phyloP scores from a whole-genome alignment of 2,888 invertebrate species.

The Epistrophe grossulariae region DNA sequence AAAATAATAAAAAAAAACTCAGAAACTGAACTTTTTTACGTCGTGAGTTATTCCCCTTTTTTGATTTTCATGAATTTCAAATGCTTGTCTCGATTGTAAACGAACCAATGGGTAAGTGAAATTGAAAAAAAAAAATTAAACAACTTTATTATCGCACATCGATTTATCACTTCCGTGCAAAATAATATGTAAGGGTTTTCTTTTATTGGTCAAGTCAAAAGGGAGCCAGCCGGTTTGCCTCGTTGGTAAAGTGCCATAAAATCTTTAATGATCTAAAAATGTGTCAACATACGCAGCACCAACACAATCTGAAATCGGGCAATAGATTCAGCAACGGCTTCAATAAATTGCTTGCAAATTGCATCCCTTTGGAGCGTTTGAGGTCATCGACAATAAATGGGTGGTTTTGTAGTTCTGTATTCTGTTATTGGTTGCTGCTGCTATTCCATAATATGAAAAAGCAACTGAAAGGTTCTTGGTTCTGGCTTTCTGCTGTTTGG shows the following conservation, averaged over 20 bases:
- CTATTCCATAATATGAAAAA: neutral
- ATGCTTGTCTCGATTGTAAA: slow-evolving; percentile 33
- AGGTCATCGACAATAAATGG: slow-evolving; percentile 32
- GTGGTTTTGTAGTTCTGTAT: slow-evolving; percentile 17
- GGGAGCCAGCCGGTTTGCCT: slow-evolving; percentile 17
- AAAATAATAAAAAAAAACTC: neutral
- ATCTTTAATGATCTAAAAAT: slow-evolving; percentile 3
- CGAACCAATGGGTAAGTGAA: slow-evolving; percentile 59
- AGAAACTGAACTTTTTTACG: slow-evolving; percentile 15
- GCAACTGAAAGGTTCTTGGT: neutral
- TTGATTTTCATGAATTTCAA: slow-evolving; percentile 36
- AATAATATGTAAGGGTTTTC: slow-evolving; percentile 4
- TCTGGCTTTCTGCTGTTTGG: slow-evolving; percentile 5
- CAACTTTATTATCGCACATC: slow-evolving; percentile 3
- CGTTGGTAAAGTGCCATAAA: slow-evolving; percentile 22
- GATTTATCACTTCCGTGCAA: slow-evolving; percentile 24
- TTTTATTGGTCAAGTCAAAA: slow-evolving; percentile 8
- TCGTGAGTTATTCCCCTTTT: neutral
- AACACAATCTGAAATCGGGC: neutral
- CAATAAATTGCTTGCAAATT: slow-evolving; percentile 34
- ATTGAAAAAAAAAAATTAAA: neutral
- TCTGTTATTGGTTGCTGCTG: slow-evolving; percentile 1
- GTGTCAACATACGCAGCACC: slow-evolving; percentile 14
- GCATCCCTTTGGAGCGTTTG: slow-evolving; percentile 28
- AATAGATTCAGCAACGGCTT: slow-evolving; percentile 23